A percentile compares a stretch with the other conserved stretches of the same genome.
These are phyloP conservation scores for Drosophila nr. perissopoda DNA, from an alignment of 2,888 invertebrate species.

Conservation along the genomic window DNA sequence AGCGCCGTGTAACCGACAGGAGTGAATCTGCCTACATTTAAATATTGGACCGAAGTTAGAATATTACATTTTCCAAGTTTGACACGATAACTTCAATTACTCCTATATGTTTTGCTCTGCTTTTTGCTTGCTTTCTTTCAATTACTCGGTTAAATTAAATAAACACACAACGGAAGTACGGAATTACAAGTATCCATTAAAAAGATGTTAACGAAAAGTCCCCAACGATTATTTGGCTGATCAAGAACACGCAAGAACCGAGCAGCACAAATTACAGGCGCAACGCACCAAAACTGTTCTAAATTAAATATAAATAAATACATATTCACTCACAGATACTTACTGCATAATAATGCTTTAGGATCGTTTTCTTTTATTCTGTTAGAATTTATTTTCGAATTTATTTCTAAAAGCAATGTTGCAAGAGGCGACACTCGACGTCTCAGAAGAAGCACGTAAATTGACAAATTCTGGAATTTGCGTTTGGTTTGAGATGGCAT, in stretches of 20 bases:
- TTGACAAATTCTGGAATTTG: too few relatives aligned
- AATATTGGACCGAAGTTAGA: not conserved
- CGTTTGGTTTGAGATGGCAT: too few relatives aligned
- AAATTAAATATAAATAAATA: not conserved
- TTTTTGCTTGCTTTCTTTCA: not conserved
- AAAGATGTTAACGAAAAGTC: conserved; percentile 16
- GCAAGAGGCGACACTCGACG: not conserved
- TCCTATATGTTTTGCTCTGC: not conserved
- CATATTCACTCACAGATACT: not conserved
- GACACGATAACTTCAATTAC: not conserved
- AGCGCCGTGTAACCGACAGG: not conserved
- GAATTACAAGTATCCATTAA: conserved; percentile 9
- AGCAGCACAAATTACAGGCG: conserved; percentile 39
- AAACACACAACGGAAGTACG: conserved; percentile 10
- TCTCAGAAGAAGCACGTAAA: not conserved
- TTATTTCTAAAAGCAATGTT: not conserved
- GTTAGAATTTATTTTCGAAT: not conserved
- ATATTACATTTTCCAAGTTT: not conserved
- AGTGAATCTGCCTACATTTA: not conserved
- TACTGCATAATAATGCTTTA: not conserved
- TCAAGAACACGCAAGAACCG: conserved; percentile 23
- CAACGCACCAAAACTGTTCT: conserved; percentile 71
- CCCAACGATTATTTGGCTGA: not conserved
- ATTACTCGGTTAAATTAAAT: not conserved
- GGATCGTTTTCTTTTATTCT: not conserved